Conservation (phyloP, 1,140 invertebrate species). For the Brachionus calyciflorus region DNA sequence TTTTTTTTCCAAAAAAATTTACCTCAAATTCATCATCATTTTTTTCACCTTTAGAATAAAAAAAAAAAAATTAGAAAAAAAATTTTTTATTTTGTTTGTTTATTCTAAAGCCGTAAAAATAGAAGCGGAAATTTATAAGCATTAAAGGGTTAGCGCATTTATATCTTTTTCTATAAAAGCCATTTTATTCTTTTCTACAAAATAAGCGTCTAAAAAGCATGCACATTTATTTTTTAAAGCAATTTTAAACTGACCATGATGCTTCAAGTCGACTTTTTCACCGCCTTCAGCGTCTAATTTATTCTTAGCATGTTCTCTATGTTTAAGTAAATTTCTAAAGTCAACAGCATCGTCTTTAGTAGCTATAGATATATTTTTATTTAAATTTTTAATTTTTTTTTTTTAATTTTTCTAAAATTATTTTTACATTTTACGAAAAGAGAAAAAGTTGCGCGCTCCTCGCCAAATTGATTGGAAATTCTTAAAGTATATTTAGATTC, state of each 20-base stretch:
- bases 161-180: too few species aligned
- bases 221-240: too few species aligned
- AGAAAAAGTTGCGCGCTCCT: neutral
- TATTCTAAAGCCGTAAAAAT: neutral
- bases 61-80: neutral
- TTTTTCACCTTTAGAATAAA: neutral
- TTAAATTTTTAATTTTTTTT: too few species aligned
- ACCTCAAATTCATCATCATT: constrained; percentile 46
- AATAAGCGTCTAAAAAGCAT: neutral
- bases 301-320: constrained; percentile 38
- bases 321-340: constrained; percentile 41
- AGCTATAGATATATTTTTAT: too few species aligned
- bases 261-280: constrained; percentile 30
- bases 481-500: constrained; percentile 31
- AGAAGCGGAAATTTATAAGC: neutral
- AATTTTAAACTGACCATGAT: constrained; percentile 23
- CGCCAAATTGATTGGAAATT: constrained; percentile 31
- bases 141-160: neutral
- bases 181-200: too few species aligned
- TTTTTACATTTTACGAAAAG: constrained; percentile 42
- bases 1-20: constrained; percentile 34
- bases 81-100: neutral
- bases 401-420: neutral
- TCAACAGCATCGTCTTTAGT: constrained; percentile 38
- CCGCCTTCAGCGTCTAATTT: neutral